phyloP scores from a whole-genome alignment of 2,113 vertebrate species.

The Chascanopsetta lugubris region DNA sequence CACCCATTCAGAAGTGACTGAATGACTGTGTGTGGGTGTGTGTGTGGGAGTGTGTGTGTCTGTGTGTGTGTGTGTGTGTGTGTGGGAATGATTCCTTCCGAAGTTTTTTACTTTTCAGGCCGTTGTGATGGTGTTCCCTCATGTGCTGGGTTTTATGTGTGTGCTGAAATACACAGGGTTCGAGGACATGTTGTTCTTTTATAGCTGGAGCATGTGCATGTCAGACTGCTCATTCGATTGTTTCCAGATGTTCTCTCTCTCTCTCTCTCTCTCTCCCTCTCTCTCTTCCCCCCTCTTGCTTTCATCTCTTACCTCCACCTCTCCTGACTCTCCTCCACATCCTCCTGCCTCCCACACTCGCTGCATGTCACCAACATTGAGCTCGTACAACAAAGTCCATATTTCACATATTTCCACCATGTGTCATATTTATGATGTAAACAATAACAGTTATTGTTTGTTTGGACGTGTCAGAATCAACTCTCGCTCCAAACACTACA shows the following conservation, averaged over 20 bases:
- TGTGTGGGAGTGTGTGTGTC: background rate
- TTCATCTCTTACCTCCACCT: conserved; percentile 62
- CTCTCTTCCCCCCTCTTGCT: conserved; percentile 4
- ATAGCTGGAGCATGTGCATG: conserved; percentile 68
- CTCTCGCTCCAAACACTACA: background rate
- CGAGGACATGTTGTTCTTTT: conserved; percentile 77
- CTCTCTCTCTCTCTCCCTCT: conserved; percentile 15
- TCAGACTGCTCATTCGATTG: conserved; percentile 63
- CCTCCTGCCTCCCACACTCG: conserved; percentile 35
- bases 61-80: background rate
- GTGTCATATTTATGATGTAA: conserved; percentile 20
- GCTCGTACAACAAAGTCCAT: conserved; percentile 1
- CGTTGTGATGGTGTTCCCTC: conserved; percentile 8
- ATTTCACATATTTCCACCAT: too few species aligned
- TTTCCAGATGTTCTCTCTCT: conserved; percentile 78
- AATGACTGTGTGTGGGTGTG: background rate
- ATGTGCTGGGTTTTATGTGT: conserved; percentile 31
- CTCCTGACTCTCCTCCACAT: conserved; percentile 29
- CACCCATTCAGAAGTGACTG: background rate
- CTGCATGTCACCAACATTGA: conserved; percentile 33
- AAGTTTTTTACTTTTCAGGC: too few species aligned
- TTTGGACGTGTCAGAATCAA: conserved; percentile 16
- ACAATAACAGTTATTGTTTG: conserved; percentile 36
- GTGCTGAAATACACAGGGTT: conserved; percentile 21
- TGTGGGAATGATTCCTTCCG: conserved; percentile 3